Percentiles rank a stretch among this genome's conserved stretches.
Evolutionary conservation across 2,797 vertebrate species (phyloP).

Genomic region (Micromesistius poutassou): DNA sequence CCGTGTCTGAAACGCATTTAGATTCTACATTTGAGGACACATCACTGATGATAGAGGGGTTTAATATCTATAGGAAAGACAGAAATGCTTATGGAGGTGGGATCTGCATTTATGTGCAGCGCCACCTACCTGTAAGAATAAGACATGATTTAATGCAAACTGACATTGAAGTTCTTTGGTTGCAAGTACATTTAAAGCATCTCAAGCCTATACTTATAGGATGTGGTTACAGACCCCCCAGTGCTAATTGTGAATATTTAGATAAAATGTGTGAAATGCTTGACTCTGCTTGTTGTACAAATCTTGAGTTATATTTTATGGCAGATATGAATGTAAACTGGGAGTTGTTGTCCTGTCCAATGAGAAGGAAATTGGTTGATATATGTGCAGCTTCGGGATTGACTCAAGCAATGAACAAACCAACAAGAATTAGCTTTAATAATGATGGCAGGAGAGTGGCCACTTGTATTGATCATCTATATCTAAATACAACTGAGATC

Average conservation of each 20-base stretch:
- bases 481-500: background rate
- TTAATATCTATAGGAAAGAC: background rate
- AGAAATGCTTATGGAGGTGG: background rate
- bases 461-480: conserved; percentile 13
- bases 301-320: background rate
- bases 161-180: background rate
- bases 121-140: background rate
- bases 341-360: background rate
- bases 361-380: background rate
- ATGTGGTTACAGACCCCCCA: conserved; percentile 11
- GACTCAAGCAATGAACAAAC: background rate
- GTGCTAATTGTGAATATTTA: background rate
- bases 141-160: background rate
- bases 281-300: background rate
- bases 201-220: background rate
- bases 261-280: conserved; percentile 1
- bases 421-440: background rate
- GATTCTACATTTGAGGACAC: background rate
- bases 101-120: background rate
- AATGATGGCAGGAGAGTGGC: conserved; percentile 6
- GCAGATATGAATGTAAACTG: background rate
- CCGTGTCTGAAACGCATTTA: background rate
- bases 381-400: background rate
- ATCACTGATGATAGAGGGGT: background rate
- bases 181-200: background rate